Base-by-base conservation (phyloP, 2,797 vertebrate species). In the Melanotaenia trifasciata region DNA sequence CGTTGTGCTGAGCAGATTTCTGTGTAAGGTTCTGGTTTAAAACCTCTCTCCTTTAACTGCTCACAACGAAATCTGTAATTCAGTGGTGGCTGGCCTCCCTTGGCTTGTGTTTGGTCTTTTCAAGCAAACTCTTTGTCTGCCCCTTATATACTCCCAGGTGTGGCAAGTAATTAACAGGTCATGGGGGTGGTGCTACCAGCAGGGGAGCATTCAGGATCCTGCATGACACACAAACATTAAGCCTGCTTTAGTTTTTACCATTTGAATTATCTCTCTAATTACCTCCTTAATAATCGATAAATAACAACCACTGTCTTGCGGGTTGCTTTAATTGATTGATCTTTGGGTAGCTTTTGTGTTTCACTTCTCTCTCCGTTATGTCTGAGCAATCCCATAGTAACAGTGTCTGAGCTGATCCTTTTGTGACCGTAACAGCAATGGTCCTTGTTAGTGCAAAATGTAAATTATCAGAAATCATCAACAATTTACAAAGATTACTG, bases 301-400 rank as follows among this genome's bases (percentile, higher is more conserved):
- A 74, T 68, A 54, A 51, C 32, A 69, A 75, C 40, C 28, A 54
- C 58, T 60, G 60, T 74, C 32, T 77, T 79, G 28, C 1, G 24
- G 32, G 60, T 56, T 36, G 56, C 62, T 81, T 74, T 58, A 58
- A 67, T 60, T 69, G 61, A 80, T 86, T 76, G 20, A 84, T 72
- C 56, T 57, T 36, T 50, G 26, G 30, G 63, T 35, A 28, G 38
- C 64, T 58, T 12, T 32, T 72, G 77, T 76, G 33, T 40, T 78
- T 73, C 54, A 78, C 22, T n/a, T 57, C 40, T 4, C 47, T n/a
- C 67, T 69, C 66, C 62, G 80, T 85, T 73, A 72, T 70, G 75
- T 67, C 67, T 64, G 36, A 73, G 65, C 68, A 58, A 51, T 68
- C 59, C 70, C 56, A n/a, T 60, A 7, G 45, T 53, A 51, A 54